Evolutionary conservation across 2,888 invertebrate genomes (phyloP).

Genomic region (Platynereis dumerilii): DNA sequence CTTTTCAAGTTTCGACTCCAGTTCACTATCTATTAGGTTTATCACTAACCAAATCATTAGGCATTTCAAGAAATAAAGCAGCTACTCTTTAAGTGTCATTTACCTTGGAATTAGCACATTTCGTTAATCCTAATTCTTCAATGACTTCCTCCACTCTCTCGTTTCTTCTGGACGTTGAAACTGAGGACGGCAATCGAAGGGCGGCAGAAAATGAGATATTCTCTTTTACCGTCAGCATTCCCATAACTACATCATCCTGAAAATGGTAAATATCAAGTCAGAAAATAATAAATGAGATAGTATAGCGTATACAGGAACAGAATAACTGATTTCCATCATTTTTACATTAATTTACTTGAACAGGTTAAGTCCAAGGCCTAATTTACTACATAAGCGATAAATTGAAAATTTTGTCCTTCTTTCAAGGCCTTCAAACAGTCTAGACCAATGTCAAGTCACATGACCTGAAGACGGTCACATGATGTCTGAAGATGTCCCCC

Average conservation of each 20-base stretch:
- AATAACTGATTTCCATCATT: neutral
- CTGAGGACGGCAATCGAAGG: constrained; percentile 49
- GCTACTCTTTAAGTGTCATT: neutral
- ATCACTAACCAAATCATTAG: too few species aligned
- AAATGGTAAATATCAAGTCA: neutral
- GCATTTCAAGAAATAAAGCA: too few species aligned
- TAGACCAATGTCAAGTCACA: too few species aligned
- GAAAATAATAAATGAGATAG: neutral
- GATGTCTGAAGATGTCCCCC: too few species aligned
- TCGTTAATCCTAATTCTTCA: constrained; percentile 56
- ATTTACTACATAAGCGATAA: too few species aligned
- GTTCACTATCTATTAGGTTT: too few species aligned
- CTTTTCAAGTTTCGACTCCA: too few species aligned
- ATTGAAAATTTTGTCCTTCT: too few species aligned
- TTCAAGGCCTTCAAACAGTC: too few species aligned
- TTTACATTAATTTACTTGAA: neutral
- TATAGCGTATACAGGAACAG: neutral
- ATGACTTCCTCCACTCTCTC: constrained; percentile 54
- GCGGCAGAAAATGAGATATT: constrained; percentile 62
- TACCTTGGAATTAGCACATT: constrained; percentile 60
- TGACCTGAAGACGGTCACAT: too few species aligned
- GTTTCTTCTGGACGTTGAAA: constrained; percentile 42
- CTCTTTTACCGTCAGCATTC: constrained; percentile 60
- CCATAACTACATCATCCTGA: constrained; percentile 63
- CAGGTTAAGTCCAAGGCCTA: too few species aligned